Evolutionary conservation across 2,113 vertebrate genomes (phyloP), one percentile per base, ranked within the genome.

Genomic region (Carettochelys insculpta): DNA sequence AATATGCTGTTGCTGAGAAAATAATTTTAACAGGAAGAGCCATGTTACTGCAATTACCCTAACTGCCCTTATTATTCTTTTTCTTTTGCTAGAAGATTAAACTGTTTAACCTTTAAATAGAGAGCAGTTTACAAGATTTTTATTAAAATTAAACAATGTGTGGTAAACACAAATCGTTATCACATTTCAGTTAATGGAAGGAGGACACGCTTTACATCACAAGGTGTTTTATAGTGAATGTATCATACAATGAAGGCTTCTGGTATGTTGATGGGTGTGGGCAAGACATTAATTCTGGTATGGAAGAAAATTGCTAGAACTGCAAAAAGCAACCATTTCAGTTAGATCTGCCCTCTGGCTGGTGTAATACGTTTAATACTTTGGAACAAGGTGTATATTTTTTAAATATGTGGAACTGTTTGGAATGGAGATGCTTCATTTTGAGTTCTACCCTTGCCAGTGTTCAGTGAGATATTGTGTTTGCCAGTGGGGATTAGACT

Each of bases 391-490:
- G 11, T 22, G 5, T 12, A n/a, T n/a, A n/a, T 4, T 0, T 5
- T 43, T 4, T 1, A 25, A 29, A 53, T 6, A 5, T 50, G n/a
- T 43, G 0, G 4, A 4, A 20, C 79, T 2, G 10, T 41, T 43
- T n/a, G 61, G 48, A 43, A 52, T 0, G 2, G 7, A 5, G 81
- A 13, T 0, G 2, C 24, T 31, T 29, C 0, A 0, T 0, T 2
- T 31, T 25, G 8, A 16, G 68, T 20, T 53, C 71, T 75, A 45
- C 13, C 25, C 38, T 45, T 29, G 25, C 24, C 43, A 27, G 11
- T 14, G 38, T 24, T 80, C 27, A 2, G 0, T 2, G 29, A 12
- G 50, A 14, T 1, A 1, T 48, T 45, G 14, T 11, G 1, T 71
- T 84, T 17, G 27, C 10, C 4, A 0, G 13, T 5, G 83, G 68